Conservation (phyloP, 1,140 invertebrate species). For the Coboldia fuscipes region DNA sequence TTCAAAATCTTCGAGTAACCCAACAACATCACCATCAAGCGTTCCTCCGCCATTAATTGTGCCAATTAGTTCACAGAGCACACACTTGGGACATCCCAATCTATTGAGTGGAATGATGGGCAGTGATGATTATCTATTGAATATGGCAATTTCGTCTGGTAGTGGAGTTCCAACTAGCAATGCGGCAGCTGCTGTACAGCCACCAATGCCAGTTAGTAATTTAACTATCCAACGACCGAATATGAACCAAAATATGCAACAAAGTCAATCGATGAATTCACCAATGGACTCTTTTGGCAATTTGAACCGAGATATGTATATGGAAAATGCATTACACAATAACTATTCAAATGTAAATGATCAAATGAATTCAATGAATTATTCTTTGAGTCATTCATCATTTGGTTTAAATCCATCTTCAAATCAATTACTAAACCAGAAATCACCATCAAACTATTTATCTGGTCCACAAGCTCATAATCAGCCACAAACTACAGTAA, state of each 20-base stretch:
- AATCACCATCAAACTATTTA: no score
- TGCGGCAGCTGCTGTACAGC: neutral
- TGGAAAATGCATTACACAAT: no score
- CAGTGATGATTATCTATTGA: neutral
- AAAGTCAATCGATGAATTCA: conserved; percentile 1
- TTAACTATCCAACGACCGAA: conserved; percentile 7
- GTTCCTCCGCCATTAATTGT: neutral
- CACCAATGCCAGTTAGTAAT: conserved; percentile 6
- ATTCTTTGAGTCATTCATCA: no score
- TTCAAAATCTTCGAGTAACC: conserved; percentile 32
- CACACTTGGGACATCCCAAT: neutral
- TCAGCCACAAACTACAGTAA: no score
- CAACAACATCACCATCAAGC: conserved; percentile 16
- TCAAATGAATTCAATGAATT: no score
- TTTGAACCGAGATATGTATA: no score
- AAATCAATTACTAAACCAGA: no score
- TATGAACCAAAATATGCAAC: conserved; percentile 1
- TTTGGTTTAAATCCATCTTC: no score
- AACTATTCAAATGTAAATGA: no score
- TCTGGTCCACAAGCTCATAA: no score
- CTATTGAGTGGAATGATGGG: neutral
- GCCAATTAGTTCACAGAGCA: neutral
- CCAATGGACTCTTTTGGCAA: conserved; percentile 3
- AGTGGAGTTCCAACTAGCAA: no score
- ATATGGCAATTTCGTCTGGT: neutral